A percentile compares a stretch with the other conserved stretches of the same genome.
Evolutionary conservation across 1,140 invertebrate species (phyloP).

Genomic region (Drosophila serrata): DNA sequence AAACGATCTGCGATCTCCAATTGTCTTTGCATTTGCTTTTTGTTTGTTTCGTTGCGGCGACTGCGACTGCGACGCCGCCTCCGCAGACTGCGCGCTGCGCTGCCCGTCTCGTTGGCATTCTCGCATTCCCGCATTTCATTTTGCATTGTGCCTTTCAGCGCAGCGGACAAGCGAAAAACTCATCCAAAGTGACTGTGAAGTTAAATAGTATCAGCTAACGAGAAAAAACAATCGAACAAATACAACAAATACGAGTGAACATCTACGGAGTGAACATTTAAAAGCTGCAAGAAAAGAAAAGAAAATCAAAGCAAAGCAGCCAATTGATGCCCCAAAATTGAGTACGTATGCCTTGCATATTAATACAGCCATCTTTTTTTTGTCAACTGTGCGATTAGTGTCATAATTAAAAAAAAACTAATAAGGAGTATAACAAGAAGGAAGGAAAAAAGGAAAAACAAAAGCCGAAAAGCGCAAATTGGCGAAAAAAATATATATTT

Average conservation of each 20-base stretch:
- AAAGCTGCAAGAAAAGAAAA: background rate
- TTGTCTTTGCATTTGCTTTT: constrained; percentile 28
- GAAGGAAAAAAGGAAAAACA: constrained; percentile 18
- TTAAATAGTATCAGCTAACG: constrained; percentile 6
- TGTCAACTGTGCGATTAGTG: constrained; percentile 22
- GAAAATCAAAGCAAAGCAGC: constrained; percentile 4
- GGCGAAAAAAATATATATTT: constrained; percentile 27
- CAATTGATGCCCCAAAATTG: constrained; percentile 22
- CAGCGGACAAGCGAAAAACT: constrained; percentile 53
- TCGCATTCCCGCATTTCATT: constrained; percentile 58
- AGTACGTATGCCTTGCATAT: constrained; percentile 25
- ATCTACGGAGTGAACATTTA: background rate
- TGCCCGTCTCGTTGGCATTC: constrained; percentile 34
- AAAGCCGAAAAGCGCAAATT: constrained; percentile 24
- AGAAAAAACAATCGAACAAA: constrained; percentile 12
- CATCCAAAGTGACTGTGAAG: constrained; percentile 2
- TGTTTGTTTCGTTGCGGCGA: constrained; percentile 24
- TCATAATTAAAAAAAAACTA: constrained; percentile 27
- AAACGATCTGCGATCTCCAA: constrained; percentile 1
- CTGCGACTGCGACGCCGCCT: constrained; percentile 20
- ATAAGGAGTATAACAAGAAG: background rate
- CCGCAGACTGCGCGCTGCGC: constrained; percentile 32
- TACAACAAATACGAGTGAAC: background rate
- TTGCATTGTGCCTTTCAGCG: constrained; percentile 77
- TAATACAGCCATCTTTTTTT: constrained; percentile 4